Base-by-base conservation (phyloP, 2,113 vertebrate genomes). In the Ctenomys sociabilis region DNA sequence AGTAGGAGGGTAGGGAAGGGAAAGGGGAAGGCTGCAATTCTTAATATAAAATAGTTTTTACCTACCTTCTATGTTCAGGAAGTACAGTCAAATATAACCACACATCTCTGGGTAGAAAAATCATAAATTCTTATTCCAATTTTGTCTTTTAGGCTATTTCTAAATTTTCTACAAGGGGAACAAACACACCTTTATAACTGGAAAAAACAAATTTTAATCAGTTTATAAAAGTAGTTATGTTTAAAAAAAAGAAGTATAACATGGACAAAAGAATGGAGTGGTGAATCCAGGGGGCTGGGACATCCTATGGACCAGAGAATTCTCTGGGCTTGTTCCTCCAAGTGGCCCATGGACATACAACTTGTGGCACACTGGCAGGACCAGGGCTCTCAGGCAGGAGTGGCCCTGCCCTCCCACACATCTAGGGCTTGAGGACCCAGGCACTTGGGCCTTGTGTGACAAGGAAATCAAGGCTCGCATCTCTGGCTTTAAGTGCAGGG, bases 131-230 rank as follows among this genome's bases (percentile, higher is more conserved):
- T 89, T 66, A 28, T 52, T 57, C 30, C 75, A 77, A 64, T n/a
- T 83, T 81, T 96, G 35, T 77, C 64, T 87, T 77, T 75, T 28
- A 88, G 43, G 64, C 13, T 70, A 75, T 94, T 88, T 90, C 70
- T 43, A 81, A 85, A 64, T 92, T 64, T 78, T 86, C 61, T 77
- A 88, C 24, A 61, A 54, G 72, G 82, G 35, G 22, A 90, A 72
- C 32, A 85, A n/a, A n/a, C 5, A 40, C 90, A 57, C 66, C 68
- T 94, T 73, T 35, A 43, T 70, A 68, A 88, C 30, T 11, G 49
- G 81, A 89, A 95, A 96, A 93, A n/a, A 0, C 4, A 88, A 35
- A 88, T 82, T 94, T 96, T 28, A 73, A 84, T 3, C 10, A 49
- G n/a, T 57, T 94, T 77, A 70, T 83, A 90, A 52, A 90, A 52